Evolutionary conservation across 1,140 invertebrate genomes (phyloP), one percentile per base, ranked within the genome.

Genomic region (Paracyclopina nana): DNA sequence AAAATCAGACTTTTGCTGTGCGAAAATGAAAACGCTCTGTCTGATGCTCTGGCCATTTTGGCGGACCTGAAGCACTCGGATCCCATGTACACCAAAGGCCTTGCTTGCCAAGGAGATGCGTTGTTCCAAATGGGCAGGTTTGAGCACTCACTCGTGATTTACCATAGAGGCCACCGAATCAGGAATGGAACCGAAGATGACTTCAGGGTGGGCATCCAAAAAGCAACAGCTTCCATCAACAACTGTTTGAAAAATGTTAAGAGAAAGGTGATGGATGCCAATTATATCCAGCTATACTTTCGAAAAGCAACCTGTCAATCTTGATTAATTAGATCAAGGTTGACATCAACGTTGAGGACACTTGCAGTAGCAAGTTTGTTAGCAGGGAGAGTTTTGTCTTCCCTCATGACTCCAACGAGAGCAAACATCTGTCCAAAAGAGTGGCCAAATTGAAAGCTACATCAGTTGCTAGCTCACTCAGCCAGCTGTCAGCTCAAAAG

Each of bases 61-160:
- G 20, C 14, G 20, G 34, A 20, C 34, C 34, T 38, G 4, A 3
- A 9, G 9, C 14, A 3, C 4, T 38, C 34, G 34, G 34, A 38
- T 9, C 34, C 34, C 4, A 4, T 38, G 34, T 38, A 38, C 34
- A 16, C n/a, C 34, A 38, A 38, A 20, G 14, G 34, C 34, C 34
- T 38, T 9, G 14, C 34, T 38, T 20, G 14, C 4, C 34, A 38
- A 38, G 34, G n/a, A 2, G 34, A 38, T 9, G 14, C n/a, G n/a
- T 38, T 38, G 34, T 38, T 16, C 20, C 34, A 38, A 38, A 38
- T 38, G 34, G 34, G 34, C 20, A n/a, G 34, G 3, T 38, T 38
- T 38, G 34, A 38, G 8, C 34, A 38, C 8, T n/a, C 34, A 4
- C 34, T 38, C 3, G 20, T 38, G 34, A n/a, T 16, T 38, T 38